phyloP scores from a whole-genome alignment of 2,888 invertebrate species.

The Cephus pygmeus region DNA sequence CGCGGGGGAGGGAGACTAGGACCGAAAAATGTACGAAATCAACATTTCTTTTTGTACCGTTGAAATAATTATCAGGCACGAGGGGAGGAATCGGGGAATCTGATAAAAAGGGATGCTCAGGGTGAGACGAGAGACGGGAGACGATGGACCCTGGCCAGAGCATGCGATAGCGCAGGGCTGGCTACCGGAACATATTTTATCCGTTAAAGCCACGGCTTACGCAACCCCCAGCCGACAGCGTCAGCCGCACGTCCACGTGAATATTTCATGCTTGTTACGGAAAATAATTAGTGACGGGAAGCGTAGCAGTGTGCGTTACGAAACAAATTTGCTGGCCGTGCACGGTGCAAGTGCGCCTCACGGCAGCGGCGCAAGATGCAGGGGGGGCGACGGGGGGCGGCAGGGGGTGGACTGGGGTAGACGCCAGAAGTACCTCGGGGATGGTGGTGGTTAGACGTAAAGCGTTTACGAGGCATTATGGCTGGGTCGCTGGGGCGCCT shows the following conservation, averaged over 20 bases:
- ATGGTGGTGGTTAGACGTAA: conserved; percentile 31
- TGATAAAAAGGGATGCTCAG: too few species aligned
- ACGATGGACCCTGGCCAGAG: not conserved
- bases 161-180: not conserved
- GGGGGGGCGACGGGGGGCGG: not conserved
- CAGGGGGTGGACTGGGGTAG: conserved; percentile 1
- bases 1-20: not conserved
- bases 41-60: not conserved
- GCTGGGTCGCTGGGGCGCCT: conserved; percentile 1
- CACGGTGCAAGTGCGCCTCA: conserved; percentile 20
- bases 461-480: conserved; percentile 44
- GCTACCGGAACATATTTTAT: not conserved
- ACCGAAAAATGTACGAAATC: not conserved
- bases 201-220: not conserved
- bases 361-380: conserved; percentile 5
- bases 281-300: conserved; percentile 57
- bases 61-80: too few species aligned
- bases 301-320: conserved; percentile 30
- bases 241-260: conserved; percentile 21
- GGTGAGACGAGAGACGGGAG: not conserved
- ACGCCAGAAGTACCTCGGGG: conserved; percentile 12
- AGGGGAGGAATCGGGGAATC: too few species aligned
- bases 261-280: conserved; percentile 53
- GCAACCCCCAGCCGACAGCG: not conserved
- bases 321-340: conserved; percentile 47